These are phyloP conservation scores for Megastigmus dorsalis DNA, from an alignment of 2,888 invertebrate species.

Conservation along the genomic window DNA sequence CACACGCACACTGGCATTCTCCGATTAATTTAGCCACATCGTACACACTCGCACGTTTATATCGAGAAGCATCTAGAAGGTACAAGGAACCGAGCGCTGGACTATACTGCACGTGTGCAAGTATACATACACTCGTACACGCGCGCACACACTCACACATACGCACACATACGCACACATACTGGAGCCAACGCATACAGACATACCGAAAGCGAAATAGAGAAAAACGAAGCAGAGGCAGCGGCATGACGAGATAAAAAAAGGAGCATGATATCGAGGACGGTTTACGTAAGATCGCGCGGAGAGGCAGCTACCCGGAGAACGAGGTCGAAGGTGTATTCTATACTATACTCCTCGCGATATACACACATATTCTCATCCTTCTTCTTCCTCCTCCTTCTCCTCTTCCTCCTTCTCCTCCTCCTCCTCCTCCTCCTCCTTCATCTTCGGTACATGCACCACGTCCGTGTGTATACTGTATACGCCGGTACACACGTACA, in stretches of 20 bases:
- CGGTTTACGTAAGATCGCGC: slow-evolving; percentile 61
- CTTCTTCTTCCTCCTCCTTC: neutral
- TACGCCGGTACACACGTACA: neutral
- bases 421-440: neutral
- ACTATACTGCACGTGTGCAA: too few relatives aligned
- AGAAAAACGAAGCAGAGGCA: slow-evolving; percentile 15
- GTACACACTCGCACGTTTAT: neutral
- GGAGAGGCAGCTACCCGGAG: slow-evolving; percentile 43
- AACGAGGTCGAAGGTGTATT: slow-evolving; percentile 43
- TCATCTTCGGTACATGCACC: neutral
- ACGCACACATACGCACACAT: too few relatives aligned
- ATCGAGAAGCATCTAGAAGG: slow-evolving; percentile 29
- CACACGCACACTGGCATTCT: neutral
- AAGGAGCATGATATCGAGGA: slow-evolving; percentile 16
- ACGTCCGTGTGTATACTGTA: too few relatives aligned
- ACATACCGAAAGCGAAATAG: neutral
- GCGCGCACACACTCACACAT: too few relatives aligned
- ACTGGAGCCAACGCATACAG: neutral
- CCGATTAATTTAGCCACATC: slow-evolving; percentile 2
- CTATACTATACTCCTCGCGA: neutral
- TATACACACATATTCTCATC: neutral
- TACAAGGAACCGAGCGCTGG: neutral
- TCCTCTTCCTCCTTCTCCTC: neutral
- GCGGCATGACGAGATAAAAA: neutral
- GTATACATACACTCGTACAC: too few relatives aligned